Conservation (phyloP, 2,797 vertebrate species). For the Rhinatrema bivittatum region DNA sequence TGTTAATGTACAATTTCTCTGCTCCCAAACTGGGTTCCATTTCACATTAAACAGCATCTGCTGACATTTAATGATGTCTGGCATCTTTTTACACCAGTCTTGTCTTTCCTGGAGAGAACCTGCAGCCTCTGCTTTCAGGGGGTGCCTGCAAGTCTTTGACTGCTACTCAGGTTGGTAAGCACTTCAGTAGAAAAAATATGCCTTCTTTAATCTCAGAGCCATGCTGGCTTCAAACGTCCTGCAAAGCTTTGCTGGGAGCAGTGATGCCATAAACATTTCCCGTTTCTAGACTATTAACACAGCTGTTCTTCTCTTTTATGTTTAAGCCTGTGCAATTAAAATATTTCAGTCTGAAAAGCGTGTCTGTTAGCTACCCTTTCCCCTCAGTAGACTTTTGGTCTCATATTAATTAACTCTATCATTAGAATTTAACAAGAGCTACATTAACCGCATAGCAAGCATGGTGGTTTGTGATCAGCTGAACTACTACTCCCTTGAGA, state of each 20-base stretch:
- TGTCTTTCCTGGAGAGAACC: background rate
- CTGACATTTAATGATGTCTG: background rate
- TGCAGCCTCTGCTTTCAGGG: background rate
- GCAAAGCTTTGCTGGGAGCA: conserved; percentile 3
- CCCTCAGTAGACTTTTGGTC: background rate
- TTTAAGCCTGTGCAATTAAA: background rate
- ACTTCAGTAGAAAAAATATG: background rate
- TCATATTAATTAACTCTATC: background rate
- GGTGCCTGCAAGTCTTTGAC: background rate
- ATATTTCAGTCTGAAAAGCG: conserved; percentile 16
- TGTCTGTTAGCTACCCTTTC: background rate
- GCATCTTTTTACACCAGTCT: background rate
- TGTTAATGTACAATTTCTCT: too few relatives aligned
- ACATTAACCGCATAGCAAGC: rapidly evolving
- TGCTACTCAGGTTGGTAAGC: background rate
- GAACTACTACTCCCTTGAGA: background rate
- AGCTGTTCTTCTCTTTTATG: conserved; percentile 17
- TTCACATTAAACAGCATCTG: background rate
- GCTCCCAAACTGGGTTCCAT: background rate
- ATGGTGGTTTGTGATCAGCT: rapidly evolving
- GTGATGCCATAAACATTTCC: background rate
- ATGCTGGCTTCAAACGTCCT: background rate
- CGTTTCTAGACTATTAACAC: conserved; percentile 4
- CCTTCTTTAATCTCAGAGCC: background rate
- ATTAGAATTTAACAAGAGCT: background rate